These are phyloP conservation scores for Argyrosomus japonicus DNA, from an alignment of 2,113 vertebrate genomes.

Conservation along the genomic window DNA sequence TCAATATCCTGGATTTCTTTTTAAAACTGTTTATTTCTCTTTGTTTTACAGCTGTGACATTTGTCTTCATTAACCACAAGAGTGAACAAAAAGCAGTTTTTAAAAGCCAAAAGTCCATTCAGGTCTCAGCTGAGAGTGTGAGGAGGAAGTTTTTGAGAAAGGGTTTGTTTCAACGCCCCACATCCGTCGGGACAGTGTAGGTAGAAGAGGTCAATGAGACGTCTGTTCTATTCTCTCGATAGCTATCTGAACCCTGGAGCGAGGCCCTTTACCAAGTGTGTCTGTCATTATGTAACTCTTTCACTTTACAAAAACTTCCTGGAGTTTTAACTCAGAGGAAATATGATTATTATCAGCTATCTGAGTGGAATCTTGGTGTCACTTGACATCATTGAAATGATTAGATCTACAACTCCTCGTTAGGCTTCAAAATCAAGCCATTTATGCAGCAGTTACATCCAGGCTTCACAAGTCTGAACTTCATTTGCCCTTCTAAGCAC, in stretches of 20 bases:
- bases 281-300: background rate
- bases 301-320: background rate
- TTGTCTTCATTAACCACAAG: background rate
- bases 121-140: background rate
- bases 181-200: background rate
- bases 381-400: slow-evolving; percentile 44
- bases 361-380: background rate
- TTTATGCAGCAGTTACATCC: slow-evolving; percentile 26
- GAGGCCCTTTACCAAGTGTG: background rate
- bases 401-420: background rate
- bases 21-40: slow-evolving; percentile 30
- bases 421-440: slow-evolving; percentile 2
- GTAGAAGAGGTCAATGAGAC: background rate
- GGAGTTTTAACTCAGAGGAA: background rate
- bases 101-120: background rate
- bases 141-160: background rate
- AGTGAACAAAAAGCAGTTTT: background rate
- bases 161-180: background rate
- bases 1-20: background rate
- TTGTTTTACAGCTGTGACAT: slow-evolving; percentile 28
- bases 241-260: background rate
- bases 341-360: slow-evolving; percentile 6
- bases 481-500: too few relatives aligned
- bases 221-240: background rate
- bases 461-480: slow-evolving; percentile 17